Evolutionary conservation across 2,113 vertebrate species (phyloP).

Genomic region (Apistogramma diplotaenia): DNA sequence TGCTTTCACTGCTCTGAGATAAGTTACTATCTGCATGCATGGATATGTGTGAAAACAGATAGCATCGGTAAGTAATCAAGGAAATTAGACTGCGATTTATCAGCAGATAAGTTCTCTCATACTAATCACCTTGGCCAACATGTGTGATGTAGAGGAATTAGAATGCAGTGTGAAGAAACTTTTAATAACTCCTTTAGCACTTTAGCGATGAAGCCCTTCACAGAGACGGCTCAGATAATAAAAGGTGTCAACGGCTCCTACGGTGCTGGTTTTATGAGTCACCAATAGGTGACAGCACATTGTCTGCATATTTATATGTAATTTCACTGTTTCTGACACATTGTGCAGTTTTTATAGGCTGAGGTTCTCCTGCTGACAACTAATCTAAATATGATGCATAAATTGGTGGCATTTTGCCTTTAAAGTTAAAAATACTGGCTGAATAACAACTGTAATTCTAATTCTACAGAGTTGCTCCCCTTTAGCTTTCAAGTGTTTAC

Average conservation of each 20-base stretch:
- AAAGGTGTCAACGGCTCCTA: neutral
- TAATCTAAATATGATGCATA: neutral
- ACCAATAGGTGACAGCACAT: neutral
- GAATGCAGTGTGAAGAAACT: neutral
- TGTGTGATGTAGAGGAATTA: neutral
- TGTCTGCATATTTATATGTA: neutral
- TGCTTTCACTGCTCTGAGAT: neutral
- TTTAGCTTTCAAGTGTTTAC: constrained; percentile 1
- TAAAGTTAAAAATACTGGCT: neutral
- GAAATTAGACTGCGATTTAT: neutral
- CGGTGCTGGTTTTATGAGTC: neutral
- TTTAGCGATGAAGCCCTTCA: neutral
- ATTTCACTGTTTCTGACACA: neutral
- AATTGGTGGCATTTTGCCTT: neutral
- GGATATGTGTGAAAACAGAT: neutral
- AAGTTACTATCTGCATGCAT: neutral
- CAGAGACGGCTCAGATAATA: neutral
- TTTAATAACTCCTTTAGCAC: neutral
- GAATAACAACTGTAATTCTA: neutral
- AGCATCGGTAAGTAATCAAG: neutral
- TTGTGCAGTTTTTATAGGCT: neutral
- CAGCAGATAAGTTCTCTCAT: neutral
- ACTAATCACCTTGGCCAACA: neutral
- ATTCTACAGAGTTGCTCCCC: neutral
- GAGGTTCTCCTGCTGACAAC: neutral